phyloP scores from a whole-genome alignment of 2,797 vertebrate genomes.

The Gastrophryne carolinensis region DNA sequence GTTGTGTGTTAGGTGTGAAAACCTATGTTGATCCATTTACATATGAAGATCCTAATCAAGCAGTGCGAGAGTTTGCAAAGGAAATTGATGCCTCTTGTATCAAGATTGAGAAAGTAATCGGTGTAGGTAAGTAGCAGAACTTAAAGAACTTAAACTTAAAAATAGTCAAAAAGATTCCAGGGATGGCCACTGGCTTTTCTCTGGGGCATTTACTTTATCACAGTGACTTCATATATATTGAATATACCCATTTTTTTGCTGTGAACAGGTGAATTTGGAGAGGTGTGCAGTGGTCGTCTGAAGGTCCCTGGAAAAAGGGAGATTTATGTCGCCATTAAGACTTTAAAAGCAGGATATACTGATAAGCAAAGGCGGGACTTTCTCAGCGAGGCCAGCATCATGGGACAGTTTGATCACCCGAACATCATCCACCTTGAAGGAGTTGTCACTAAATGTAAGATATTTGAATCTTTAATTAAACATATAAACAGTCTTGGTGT shows the following conservation, averaged over 20 bases:
- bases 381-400: constrained; percentile 95
- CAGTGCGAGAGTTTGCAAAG: constrained; percentile 96
- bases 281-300: constrained; percentile 94
- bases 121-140: constrained; percentile 80
- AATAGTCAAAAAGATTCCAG: too few species aligned
- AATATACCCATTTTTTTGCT: constrained; percentile 22
- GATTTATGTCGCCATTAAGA: constrained; percentile 97
- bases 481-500: neutral
- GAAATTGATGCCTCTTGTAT: constrained; percentile 97
- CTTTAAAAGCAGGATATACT: constrained; percentile 93
- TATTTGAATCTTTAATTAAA: constrained; percentile 50
- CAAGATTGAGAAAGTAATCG: constrained; percentile 98
- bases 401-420: constrained; percentile 97
- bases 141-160: neutral
- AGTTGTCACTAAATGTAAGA: constrained; percentile 95
- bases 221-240: neutral
- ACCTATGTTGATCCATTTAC: constrained; percentile 97
- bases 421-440: constrained; percentile 98
- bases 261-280: constrained; percentile 88
- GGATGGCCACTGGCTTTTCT: too few species aligned
- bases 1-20: constrained; percentile 86
- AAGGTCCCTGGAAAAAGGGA: constrained; percentile 95
- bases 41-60: constrained; percentile 97
- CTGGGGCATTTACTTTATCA: too few species aligned
- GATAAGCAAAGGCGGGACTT: constrained; percentile 96